These are phyloP conservation scores for Lasioglossum leucozonium DNA, from an alignment of 2,888 invertebrate species.

Conservation along the genomic window DNA sequence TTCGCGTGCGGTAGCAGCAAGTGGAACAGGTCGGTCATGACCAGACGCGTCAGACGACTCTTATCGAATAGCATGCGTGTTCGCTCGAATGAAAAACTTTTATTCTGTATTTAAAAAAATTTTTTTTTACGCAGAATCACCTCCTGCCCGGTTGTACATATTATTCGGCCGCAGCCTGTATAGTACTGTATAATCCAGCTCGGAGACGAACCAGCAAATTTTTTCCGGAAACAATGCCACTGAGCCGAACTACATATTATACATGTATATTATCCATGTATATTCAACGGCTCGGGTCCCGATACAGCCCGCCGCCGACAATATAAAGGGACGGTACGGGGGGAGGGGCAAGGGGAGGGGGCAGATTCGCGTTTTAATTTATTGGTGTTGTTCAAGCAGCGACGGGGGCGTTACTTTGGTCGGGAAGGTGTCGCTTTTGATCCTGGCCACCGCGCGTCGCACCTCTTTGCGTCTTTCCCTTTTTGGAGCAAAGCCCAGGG, in stretches of 20 bases:
- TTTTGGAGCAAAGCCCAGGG: constrained; percentile 45
- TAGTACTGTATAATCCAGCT: background rate
- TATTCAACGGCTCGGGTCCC: background rate
- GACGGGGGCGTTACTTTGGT: background rate
- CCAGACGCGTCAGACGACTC: too few species aligned
- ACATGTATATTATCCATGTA: background rate
- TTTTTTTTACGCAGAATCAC: too few species aligned
- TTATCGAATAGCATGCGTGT: too few species aligned
- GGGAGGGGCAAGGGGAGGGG: too few species aligned
- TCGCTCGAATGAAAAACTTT: too few species aligned
- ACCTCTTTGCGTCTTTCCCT: constrained; percentile 10
- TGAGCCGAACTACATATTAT: background rate
- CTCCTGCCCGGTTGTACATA: too few species aligned
- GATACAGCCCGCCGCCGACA: background rate
- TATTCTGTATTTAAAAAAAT: too few species aligned
- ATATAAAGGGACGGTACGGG: background rate
- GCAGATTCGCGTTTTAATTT: constrained; percentile 18
- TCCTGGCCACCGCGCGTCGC: constrained; percentile 2
- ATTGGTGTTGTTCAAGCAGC: constrained; percentile 11
- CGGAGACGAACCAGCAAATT: background rate
- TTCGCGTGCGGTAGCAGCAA: too few species aligned
- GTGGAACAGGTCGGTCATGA: too few species aligned
- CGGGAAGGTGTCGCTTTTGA: constrained; percentile 40
- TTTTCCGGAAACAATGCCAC: background rate
- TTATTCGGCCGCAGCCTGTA: too few species aligned